These are phyloP conservation scores for Heliconius cydno DNA, from an alignment of 2,888 invertebrate species.

Conservation along the genomic window DNA sequence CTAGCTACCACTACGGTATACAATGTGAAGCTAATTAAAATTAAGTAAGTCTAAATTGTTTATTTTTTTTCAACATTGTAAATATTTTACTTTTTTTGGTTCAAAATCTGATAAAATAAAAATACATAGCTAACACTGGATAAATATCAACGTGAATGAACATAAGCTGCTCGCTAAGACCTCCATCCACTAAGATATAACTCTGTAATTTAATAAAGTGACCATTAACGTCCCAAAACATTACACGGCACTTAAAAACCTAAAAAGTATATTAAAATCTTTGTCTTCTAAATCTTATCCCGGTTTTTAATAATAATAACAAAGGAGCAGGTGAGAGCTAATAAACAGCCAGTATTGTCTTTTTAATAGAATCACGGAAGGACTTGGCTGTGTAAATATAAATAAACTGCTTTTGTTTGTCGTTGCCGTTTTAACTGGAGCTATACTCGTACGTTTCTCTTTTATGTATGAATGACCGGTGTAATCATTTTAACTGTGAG, in stretches of 20 bases:
- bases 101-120: no score
- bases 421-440: conserved; percentile 33
- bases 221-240: conserved; percentile 17
- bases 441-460: conserved; percentile 18
- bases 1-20: no score
- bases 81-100: no score
- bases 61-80: no score
- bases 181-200: not conserved
- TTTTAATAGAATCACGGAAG: conserved; percentile 54
- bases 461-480: conserved; percentile 34
- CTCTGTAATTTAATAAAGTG: conserved; percentile 21
- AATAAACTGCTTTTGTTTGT: conserved; percentile 54
- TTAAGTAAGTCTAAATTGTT: no score
- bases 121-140: not conserved
- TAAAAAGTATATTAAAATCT: conserved; percentile 45
- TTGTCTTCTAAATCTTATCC: conserved; percentile 45
- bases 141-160: conserved; percentile 6
- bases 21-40: no score
- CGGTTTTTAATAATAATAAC: conserved; percentile 51
- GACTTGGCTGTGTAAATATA: conserved; percentile 55
- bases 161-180: conserved; percentile 4
- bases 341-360: conserved; percentile 50
- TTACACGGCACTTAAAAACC: conserved; percentile 32
- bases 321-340: conserved; percentile 55
- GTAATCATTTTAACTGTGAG: conserved; percentile 32